Evolutionary conservation across 2,888 invertebrate species (phyloP), one percentile per base, ranked within the genome.

Genomic region (Unio pictorum): DNA sequence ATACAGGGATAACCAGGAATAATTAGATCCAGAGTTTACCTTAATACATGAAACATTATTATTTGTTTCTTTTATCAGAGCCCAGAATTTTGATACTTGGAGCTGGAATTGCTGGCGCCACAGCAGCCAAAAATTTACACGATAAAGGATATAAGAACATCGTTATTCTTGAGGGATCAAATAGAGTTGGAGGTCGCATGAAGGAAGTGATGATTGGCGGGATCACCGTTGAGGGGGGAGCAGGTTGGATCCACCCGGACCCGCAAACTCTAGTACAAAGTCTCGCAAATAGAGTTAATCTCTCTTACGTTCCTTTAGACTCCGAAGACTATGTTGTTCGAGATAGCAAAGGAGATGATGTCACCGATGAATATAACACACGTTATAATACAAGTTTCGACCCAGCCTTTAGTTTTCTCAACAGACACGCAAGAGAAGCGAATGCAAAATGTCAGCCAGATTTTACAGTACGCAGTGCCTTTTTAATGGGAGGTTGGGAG

Each of bases 101-200:
- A 28, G 71, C 67, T 18, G 71, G 71, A 6, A 64, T 73, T 68
- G 64, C 78, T 54, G 78, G 78, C 18, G 55, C 72, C 45, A 60
- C 73, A 20, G 72, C 75, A 54, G 78, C 78, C 28, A 75, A 75
- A 63, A 64, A 68, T n/a, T 67, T 78, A 23, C 34, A 54, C 18
- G 75, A 75, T 6, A 64, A 66, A n/a, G 75, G 75, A 26, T 66
- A 68, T 60, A 34, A 60, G 11, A 72, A 78, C 67, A 66, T 78
- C 73, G 6, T 68, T 45, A 70, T 78, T 17, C 55, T 75, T 0
- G 78, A 78, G 58, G 78, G 72, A 3, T 64, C 73, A 20, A 28
- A 66, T 54, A 20, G 71, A 20, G 63, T 73, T 4, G 78, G 78
- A 0, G 77, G 77, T 15, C 69, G 78, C 17, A 64, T 75, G 17